Percentiles rank a stretch among this genome's conserved stretches.
Evolutionary conservation across 1,140 invertebrate species (phyloP).

Genomic region (Drosophila ogumai): DNA sequence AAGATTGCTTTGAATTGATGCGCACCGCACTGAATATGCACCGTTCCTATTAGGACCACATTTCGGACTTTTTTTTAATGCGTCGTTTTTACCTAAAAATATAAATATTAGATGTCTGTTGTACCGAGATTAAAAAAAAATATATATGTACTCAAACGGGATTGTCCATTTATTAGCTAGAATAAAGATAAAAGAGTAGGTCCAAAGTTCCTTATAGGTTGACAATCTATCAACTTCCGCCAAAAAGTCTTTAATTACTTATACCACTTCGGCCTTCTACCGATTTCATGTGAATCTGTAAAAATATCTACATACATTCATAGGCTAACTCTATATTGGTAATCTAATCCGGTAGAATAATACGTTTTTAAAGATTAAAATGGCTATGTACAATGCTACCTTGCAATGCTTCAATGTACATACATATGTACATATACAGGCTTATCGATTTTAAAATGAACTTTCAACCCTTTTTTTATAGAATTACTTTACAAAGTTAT

Average conservation of each 20-base stretch:
- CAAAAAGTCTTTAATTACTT: conserved; percentile 5
- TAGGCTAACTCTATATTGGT: conserved; percentile 1
- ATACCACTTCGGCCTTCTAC: conserved; percentile 1
- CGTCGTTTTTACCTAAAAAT: background rate
- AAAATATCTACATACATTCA: conserved; percentile 2
- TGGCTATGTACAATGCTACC: background rate
- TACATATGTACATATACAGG: background rate
- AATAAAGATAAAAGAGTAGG: conserved; percentile 6
- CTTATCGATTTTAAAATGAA: background rate
- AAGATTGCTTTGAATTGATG: background rate
- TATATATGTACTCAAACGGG: no score
- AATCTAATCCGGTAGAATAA: conserved; percentile 20
- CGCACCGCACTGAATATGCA: background rate
- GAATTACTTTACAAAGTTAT: background rate
- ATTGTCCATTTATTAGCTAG: background rate
- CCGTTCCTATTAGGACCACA: background rate
- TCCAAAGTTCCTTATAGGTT: conserved; percentile 13
- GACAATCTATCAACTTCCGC: conserved; percentile 18
- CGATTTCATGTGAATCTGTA: background rate
- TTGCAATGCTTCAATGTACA: background rate
- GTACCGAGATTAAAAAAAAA: no score
- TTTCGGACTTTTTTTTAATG: background rate
- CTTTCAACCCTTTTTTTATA: conserved; percentile 1
- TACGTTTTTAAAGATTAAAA: conserved; percentile 10
- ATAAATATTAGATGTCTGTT: background rate